Evolutionary conservation across 2,888 invertebrate genomes (phyloP).

Genomic region (Drosophila buzzatii): DNA sequence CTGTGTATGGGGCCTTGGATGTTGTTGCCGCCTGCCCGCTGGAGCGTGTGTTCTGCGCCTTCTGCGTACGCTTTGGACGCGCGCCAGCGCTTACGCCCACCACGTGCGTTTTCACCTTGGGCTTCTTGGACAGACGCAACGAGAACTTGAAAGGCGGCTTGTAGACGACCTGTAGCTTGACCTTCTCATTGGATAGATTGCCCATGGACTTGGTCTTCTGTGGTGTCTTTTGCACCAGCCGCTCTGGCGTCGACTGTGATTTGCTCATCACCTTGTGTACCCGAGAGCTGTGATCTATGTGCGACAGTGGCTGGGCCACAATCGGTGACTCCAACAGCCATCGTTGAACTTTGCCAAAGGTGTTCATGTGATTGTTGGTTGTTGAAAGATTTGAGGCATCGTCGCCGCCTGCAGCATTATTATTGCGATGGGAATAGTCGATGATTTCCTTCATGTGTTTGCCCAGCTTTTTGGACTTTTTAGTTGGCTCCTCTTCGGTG

Average conservation of each 20-base stretch:
- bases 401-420: conserved; percentile 51
- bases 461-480: conserved; percentile 85
- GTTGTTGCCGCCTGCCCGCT: conserved; percentile 47
- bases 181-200: conserved; percentile 89
- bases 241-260: conserved; percentile 93
- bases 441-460: conserved; percentile 89
- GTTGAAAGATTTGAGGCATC: conserved; percentile 84
- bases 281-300: conserved; percentile 85
- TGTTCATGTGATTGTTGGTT: conserved; percentile 85
- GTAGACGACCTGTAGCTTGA: conserved; percentile 93
- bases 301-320: conserved; percentile 84
- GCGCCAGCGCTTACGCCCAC: conserved; percentile 74
- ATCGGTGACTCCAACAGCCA: conserved; percentile 92
- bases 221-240: conserved; percentile 88
- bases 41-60: conserved; percentile 61
- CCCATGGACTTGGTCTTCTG: conserved; percentile 90
- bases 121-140: conserved; percentile 88
- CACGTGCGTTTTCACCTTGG: conserved; percentile 85
- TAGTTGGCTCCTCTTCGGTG: conserved; percentile 83
- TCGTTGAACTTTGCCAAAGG: conserved; percentile 92
- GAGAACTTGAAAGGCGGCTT: conserved; percentile 95
- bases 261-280: conserved; percentile 88
- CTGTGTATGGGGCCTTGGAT: conserved; percentile 57
- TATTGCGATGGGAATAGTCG: conserved; percentile 87
- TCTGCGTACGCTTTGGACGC: conserved; percentile 74